Percentiles rank a stretch among this genome's conserved stretches.
Evolutionary conservation across 2,888 invertebrate genomes (phyloP).

Genomic region (Monopis laevigella): DNA sequence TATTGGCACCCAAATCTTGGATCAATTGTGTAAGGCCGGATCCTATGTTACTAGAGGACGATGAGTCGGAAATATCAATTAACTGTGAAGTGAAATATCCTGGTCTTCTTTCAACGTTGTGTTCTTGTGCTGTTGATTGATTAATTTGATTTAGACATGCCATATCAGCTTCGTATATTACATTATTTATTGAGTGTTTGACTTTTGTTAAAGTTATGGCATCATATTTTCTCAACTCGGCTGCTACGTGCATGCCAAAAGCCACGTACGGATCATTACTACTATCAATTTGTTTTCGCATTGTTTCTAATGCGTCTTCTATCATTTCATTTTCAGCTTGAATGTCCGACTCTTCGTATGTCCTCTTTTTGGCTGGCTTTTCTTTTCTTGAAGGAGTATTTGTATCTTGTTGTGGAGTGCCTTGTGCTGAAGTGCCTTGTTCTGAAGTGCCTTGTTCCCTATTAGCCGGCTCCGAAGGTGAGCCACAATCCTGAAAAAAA

Average conservation of each 20-base stretch:
- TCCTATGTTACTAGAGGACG: no score
- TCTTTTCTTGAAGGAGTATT: constrained; percentile 18
- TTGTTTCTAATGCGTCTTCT: constrained; percentile 20
- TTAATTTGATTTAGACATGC: no score
- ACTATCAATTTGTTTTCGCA: constrained; percentile 19
- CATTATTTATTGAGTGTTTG: constrained; percentile 14
- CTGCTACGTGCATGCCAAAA: constrained; percentile 11
- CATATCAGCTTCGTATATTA: constrained; percentile 14
- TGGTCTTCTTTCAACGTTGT: no score
- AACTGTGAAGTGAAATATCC: no score
- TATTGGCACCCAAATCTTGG: no score
- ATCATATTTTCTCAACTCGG: constrained; percentile 14
- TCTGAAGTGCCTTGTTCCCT: constrained; percentile 16
- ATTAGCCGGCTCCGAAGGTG: constrained; percentile 16
- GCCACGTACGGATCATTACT: constrained; percentile 10
- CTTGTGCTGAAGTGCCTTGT: no score
- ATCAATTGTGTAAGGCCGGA: no score
- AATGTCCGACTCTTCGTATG: constrained; percentile 15
- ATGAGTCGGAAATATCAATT: no score
- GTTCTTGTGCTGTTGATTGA: no score
- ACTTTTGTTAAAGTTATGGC: constrained; percentile 12
- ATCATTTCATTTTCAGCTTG: constrained; percentile 18
- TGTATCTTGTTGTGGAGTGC: constrained; percentile 14
- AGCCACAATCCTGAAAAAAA: constrained; percentile 18
- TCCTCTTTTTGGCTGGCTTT: constrained; percentile 16